Evolutionary conservation across 2,113 vertebrate species (phyloP), one percentile per base, ranked within the genome.

Genomic region (Ammospiza nelsoni): DNA sequence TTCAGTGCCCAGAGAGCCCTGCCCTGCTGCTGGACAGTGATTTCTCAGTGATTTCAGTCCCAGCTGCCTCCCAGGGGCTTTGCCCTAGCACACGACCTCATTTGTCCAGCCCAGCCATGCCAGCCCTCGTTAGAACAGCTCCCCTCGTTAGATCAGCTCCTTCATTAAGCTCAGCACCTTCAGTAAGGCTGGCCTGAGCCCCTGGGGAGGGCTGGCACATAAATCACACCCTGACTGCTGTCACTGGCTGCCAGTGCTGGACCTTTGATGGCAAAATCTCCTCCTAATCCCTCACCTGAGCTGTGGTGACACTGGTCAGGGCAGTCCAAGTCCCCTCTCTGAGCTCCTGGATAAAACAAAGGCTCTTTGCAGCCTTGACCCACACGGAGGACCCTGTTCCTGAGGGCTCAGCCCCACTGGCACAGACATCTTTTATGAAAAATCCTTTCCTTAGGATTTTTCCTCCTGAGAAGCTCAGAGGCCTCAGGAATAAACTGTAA

Each of bases 281-380:
- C 57, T 78, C 74, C 55, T 48, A 22, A 46, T 59, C 66, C 48
- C 54, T 43, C 46, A 33, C 46, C 51, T 51, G 82, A 16, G 5
- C 5, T 0, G 0, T 0, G 5, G 46, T 5, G 61, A 37, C 52
- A 41, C 4, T 2, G 13, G 15, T 8, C 54, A 49, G 14, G 25
- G 49, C 46, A 24, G 54, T 6, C 23, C 49, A 3, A 1, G 67
- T 39, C 8, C 57, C 7, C 27, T 16, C 33, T 19, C 29, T 0
- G 1, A 44, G 67, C 25, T 72, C 44, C 4, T 0, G 6, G 74
- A 16, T 11, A 13, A 25, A 74, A 41, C 2, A 16, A 8, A 1
- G 12, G 51, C n/a, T 3, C 0, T 66, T 57, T 33, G 28, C 85
- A 87, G 52, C 15, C 41, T 10, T 29, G 28, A 10, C 2, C 15